Evolutionary conservation across 1,140 invertebrate genomes (phyloP).

Genomic region (Bombus turneri): DNA sequence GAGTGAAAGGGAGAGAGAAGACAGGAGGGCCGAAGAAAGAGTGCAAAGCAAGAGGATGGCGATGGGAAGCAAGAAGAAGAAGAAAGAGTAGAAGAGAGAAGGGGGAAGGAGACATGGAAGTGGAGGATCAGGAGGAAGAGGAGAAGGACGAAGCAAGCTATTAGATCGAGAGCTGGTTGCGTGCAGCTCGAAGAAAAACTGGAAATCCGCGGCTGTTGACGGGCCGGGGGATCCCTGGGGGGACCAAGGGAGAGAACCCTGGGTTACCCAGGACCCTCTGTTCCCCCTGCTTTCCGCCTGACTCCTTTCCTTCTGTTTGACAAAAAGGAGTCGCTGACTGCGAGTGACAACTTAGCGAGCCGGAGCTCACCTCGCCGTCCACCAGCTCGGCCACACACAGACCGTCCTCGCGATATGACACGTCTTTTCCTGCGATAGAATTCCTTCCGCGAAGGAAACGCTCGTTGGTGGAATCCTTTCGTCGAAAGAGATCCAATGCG

Average conservation of each 20-base stretch:
- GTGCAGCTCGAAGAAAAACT: slow-evolving; percentile 76
- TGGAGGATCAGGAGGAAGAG: slow-evolving; percentile 18
- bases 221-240: slow-evolving; percentile 63
- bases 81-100: neutral
- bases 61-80: neutral
- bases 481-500: slow-evolving; percentile 28
- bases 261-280: slow-evolving; percentile 51
- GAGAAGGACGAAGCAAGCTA: slow-evolving; percentile 68
- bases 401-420: slow-evolving; percentile 67
- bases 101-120: neutral
- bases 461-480: slow-evolving; percentile 43
- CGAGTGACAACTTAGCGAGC: slow-evolving; percentile 81
- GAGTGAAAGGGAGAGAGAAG: slow-evolving; percentile 12
- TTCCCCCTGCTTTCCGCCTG: slow-evolving; percentile 45
- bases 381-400: slow-evolving; percentile 75
- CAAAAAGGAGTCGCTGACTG: slow-evolving; percentile 76
- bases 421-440: slow-evolving; percentile 63
- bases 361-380: slow-evolving; percentile 75
- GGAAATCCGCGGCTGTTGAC: slow-evolving; percentile 76
- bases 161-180: slow-evolving; percentile 77
- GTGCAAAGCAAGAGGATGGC: slow-evolving; percentile 25
- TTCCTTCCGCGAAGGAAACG: slow-evolving; percentile 64
- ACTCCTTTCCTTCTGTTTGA: slow-evolving; percentile 46
- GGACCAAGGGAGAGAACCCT: slow-evolving; percentile 51
- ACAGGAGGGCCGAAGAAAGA: slow-evolving; percentile 32